A percentile compares a stretch with the other conserved stretches of the same genome.
phyloP scores from a whole-genome alignment of 2,888 invertebrate genomes.

The Oscheius sp. region DNA sequence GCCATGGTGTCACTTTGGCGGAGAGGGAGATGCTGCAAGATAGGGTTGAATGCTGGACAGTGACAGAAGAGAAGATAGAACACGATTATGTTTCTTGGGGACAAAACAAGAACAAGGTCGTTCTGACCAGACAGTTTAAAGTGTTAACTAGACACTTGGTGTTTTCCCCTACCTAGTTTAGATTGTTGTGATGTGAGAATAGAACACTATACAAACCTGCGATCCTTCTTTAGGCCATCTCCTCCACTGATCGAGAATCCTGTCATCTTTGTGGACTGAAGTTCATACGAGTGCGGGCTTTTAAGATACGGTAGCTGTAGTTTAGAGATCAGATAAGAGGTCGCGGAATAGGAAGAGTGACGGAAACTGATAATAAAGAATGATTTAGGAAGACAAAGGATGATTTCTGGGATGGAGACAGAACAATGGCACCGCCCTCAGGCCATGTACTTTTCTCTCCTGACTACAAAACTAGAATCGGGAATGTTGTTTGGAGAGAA shows the following conservation, averaged over 20 bases:
- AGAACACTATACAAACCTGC: slow-evolving; percentile 3
- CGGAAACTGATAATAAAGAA: not conserved
- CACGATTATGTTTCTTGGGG: too few relatives aligned
- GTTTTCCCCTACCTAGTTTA: not conserved
- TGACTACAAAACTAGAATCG: not conserved
- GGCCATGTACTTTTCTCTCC: not conserved
- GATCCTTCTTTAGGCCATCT: slow-evolving; percentile 6
- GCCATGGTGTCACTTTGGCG: slow-evolving; percentile 42
- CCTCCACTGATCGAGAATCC: slow-evolving; percentile 22
- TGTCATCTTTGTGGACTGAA: not conserved
- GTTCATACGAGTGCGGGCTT: not conserved
- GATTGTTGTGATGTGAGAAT: not conserved
- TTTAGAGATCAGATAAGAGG: not conserved
- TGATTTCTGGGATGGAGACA: not conserved
- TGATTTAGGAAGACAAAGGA: not conserved
- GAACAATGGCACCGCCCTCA: not conserved
- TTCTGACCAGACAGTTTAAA: not conserved
- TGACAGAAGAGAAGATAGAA: not conserved
- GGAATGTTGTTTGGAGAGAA: not conserved
- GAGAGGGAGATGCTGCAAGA: slow-evolving; percentile 28
- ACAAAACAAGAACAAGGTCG: too few relatives aligned
- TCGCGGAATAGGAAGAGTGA: not conserved
- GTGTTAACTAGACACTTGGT: not conserved
- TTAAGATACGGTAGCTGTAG: slow-evolving; percentile 18
- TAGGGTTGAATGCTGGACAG: not conserved